Evolutionary conservation across 2,888 invertebrate species (phyloP), one percentile per base, ranked within the genome.

Genomic region (Spilarctia lutea): DNA sequence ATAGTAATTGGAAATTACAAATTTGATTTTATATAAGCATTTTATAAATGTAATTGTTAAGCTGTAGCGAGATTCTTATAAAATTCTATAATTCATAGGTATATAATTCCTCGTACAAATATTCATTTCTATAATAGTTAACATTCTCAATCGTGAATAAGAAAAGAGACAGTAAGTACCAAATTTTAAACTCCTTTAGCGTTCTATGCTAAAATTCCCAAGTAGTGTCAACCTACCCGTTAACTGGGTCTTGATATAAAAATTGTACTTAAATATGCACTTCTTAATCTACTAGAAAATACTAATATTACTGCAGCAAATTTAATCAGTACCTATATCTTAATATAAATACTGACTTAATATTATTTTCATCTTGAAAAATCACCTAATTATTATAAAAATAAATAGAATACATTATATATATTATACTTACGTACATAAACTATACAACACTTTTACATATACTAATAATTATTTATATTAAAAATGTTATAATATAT

Each of bases 401-500:
- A 27, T 48, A 11, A n/a, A 33, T 24, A 20, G 24, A 45, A 18
- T 33, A 20, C 24, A n/a, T n/a, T n/a, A 20, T 39, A 39, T 65
- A 56, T n/a, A 24, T 56, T 33, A 66, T 33, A 74, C 35, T 65
- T 39, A 45, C 11, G 42, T 70, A 70, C 30, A 30, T 39, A 71
- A 16, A 45, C 7, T 27, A 16, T n/a, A 27, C 27, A n/a, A 60
- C 27, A n/a, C 3, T 10, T 27, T 60, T 27, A 60, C 3, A 60
- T 24, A 60, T 27, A 11, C 66, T 56, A 56, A 27, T 48, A 30
- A 52, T 42, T 3, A 69, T 8, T 20, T 45, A 66, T 10, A 72
- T 52, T 48, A 75, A 24, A 72, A 33, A 70, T 65, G 66, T 33
- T 30, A 45, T 73, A 0, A 73, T 65, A 67, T n/a, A 68, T 7